These are phyloP conservation scores for Squalus acanthias DNA, from an alignment of 2,797 vertebrate genomes.

Conservation along the genomic window DNA sequence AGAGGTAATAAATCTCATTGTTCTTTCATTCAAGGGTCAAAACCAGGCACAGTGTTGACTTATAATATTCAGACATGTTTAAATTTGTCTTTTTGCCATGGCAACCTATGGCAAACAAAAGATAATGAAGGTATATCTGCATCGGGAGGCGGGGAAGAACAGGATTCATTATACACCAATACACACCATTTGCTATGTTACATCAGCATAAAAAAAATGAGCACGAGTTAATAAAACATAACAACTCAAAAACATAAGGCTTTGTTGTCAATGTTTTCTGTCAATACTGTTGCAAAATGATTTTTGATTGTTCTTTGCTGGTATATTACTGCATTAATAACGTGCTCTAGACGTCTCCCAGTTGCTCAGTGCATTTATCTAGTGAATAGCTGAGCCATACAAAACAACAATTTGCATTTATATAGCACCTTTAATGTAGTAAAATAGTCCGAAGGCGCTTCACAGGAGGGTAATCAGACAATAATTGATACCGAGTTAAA, in stretches of 20 bases:
- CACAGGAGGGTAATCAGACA: background rate
- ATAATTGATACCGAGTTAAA: background rate
- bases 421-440: background rate
- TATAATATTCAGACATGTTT: background rate
- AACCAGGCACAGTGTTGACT: background rate
- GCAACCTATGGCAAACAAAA: background rate
- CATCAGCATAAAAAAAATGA: background rate
- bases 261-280: background rate
- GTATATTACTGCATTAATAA: background rate
- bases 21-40: background rate
- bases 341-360: background rate
- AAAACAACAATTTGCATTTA: background rate
- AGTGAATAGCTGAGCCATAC: background rate
- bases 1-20: background rate
- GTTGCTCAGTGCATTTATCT: background rate
- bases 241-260: background rate
- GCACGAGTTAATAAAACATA: background rate
- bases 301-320: background rate
- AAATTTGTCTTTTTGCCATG: background rate
- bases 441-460: background rate
- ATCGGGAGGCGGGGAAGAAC: background rate
- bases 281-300: background rate
- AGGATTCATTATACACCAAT: background rate
- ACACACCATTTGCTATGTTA: background rate
- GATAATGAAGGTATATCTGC: no score